These are phyloP conservation scores for Heptranchias perlo DNA, from an alignment of 2,113 vertebrate species.

Conservation along the genomic window DNA sequence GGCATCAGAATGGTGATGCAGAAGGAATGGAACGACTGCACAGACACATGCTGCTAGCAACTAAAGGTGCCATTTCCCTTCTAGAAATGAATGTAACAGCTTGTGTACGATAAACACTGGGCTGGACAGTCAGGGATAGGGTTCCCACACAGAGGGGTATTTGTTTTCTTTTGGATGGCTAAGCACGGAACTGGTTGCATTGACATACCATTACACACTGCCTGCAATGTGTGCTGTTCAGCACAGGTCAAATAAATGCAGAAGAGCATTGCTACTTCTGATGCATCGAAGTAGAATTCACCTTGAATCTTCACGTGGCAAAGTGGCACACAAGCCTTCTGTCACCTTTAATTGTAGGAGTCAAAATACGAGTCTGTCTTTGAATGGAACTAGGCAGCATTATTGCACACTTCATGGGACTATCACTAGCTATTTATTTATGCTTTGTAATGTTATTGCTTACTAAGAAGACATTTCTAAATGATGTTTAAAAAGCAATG, in stretches of 20 bases:
- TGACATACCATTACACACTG: background rate
- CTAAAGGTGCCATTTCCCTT: background rate
- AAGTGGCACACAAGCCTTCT: background rate
- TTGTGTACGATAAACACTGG: background rate
- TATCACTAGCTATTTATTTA: background rate
- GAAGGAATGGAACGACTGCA: background rate
- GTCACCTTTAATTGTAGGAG: background rate
- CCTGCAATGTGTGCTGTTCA: too few species aligned
- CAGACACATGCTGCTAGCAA: background rate
- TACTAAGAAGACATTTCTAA: background rate
- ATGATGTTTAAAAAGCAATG: background rate
- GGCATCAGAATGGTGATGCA: background rate
- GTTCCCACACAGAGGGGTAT: background rate
- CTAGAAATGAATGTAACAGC: background rate
- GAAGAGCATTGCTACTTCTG: background rate
- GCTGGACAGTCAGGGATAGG: background rate
- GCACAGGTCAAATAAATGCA: background rate
- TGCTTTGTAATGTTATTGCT: background rate
- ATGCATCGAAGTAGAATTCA: background rate
- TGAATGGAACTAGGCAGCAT: background rate
- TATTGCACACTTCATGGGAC: background rate
- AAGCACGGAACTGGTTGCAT: background rate
- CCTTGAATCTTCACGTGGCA: background rate
- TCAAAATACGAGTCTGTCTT: background rate
- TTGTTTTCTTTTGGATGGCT: background rate